phyloP scores from a whole-genome alignment of 2,113 vertebrate genomes.

The Anguilla japonica region DNA sequence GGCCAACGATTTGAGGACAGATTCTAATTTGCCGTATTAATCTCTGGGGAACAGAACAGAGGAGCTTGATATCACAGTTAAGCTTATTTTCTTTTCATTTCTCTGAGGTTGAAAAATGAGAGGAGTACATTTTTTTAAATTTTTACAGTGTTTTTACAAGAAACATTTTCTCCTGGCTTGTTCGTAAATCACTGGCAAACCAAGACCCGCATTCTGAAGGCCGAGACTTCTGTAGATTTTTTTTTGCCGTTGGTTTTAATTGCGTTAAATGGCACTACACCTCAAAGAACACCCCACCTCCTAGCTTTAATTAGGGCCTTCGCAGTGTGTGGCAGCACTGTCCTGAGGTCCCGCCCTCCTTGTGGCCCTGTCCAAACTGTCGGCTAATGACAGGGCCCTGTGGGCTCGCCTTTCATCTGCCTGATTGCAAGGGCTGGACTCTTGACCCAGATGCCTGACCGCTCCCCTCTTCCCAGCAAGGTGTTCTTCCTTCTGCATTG shows the following conservation, averaged over 20 bases:
- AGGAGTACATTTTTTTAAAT: background rate
- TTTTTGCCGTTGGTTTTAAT: background rate
- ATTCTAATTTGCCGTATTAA: background rate
- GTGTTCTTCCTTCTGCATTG: background rate
- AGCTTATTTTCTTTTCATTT: background rate
- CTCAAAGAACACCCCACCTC: background rate
- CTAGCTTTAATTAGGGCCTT: background rate
- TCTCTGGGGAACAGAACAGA: background rate
- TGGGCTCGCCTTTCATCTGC: background rate
- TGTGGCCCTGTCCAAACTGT: background rate
- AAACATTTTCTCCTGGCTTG: background rate
- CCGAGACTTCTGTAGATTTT: background rate
- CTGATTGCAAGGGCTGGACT: background rate
- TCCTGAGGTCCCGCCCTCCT: background rate
- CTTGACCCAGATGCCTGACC: background rate
- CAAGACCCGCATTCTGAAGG: background rate
- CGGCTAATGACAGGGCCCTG: background rate
- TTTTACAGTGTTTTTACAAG: background rate
- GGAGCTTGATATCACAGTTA: background rate
- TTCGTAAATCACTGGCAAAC: background rate
- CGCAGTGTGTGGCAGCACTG: background rate
- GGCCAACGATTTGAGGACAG: background rate
- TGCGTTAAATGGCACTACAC: background rate
- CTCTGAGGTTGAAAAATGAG: background rate
- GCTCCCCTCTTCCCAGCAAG: background rate